Base-by-base conservation (phyloP, 2,888 invertebrate species). In the Thecocarcelia acutangulata region DNA sequence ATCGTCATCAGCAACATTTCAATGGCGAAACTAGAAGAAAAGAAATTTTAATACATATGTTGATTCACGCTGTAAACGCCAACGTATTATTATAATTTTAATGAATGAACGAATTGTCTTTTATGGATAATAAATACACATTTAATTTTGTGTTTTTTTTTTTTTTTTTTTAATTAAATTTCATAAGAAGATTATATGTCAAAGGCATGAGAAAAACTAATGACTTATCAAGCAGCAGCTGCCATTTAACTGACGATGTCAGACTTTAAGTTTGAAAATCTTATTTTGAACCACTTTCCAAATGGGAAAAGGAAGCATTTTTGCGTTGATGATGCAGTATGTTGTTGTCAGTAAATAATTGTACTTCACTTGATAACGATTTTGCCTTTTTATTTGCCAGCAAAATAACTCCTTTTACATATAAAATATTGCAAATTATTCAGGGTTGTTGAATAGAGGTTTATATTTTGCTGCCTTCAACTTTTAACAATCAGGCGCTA, bases 11-110 rank as follows among this genome's bases (percentile, higher is more conserved):
- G 21, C 3, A 12, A 4, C 19, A 19, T 48, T 15, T 40, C 19
- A 42, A 28, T 46, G 17, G n/a, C 13, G 19, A 44, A 48, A 28
- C 24, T 52, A 21, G 24, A 75, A 28, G 8, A 52, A 12, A 6
- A 72, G n/a, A 42, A 33, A 9, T 5, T 33, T 33, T 8, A 6
- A 8, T 33, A 28, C 17, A 17, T 33, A 9, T 8, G 28, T 28
- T 28, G 28, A 33, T 6, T 9, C 9, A 1, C 69, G 69, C 50
- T 69, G 50, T 63, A 63, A 74, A 64, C 56, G 69, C 75, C 70
- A 75, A 70, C 70, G 58, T 17, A n/a, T 15, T 1, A 46, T 3
- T 6, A 9, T n/a, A 4, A 6, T 46, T n/a, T 0, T 46, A 15
- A 15, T 2, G 13, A 44, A 44, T 48, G 11, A 9, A 33, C 33